Percentiles rank a stretch among this genome's conserved stretches.
Evolutionary conservation across 2,888 invertebrate genomes (phyloP).

Genomic region (Melanargia galathea): DNA sequence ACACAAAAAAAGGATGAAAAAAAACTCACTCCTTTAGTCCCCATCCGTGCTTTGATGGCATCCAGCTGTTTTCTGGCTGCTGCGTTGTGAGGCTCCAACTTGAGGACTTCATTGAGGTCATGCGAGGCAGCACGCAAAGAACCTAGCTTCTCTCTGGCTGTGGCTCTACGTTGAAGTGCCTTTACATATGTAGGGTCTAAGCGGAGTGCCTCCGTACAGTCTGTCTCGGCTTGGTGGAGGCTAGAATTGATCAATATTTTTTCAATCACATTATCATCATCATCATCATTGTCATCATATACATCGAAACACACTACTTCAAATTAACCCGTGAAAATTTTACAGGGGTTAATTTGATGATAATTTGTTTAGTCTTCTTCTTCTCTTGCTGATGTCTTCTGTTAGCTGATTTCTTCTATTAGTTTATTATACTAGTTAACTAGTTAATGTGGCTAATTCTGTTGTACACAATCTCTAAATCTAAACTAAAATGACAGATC

Average conservation of each 20-base stretch:
- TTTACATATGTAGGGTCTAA: constrained; percentile 91
- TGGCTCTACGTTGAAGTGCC: constrained; percentile 91
- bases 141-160: constrained; percentile 87
- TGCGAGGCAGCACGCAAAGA: constrained; percentile 86
- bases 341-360: too few relatives aligned
- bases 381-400: too few relatives aligned
- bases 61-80: constrained; percentile 84
- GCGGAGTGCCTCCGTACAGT: constrained; percentile 90
- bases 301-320: too few relatives aligned
- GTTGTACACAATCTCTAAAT: too few relatives aligned
- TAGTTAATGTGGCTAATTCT: too few relatives aligned
- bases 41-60: constrained; percentile 79
- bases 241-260: constrained; percentile 65
- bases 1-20: constrained; percentile 42
- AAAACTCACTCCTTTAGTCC: constrained; percentile 72
- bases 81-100: constrained; percentile 90
- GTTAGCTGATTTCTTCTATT: too few relatives aligned
- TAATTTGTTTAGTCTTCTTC: too few relatives aligned
- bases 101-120: constrained; percentile 87
- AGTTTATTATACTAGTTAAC: too few relatives aligned
- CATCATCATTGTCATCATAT: too few relatives aligned
- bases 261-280: too few relatives aligned
- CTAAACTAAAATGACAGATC: too few relatives aligned
- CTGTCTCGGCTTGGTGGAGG: constrained; percentile 87
- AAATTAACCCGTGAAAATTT: too few relatives aligned